Evolutionary conservation across 2,113 vertebrate species (phyloP).

Genomic region (Cephalopholis sonnerati): DNA sequence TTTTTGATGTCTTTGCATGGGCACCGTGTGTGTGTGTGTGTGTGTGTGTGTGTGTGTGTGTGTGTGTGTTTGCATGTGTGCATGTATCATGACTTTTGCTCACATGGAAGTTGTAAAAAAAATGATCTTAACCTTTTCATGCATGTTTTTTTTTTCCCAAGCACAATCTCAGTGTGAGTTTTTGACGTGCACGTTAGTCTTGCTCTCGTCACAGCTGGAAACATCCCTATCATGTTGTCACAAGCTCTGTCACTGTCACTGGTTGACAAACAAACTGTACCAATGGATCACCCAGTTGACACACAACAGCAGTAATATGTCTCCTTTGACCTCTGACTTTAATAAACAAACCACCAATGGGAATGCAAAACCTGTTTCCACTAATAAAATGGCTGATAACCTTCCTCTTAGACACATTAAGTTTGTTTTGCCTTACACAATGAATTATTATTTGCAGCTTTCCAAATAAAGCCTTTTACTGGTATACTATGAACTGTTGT

Average conservation of each 20-base stretch:
- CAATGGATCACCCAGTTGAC: background rate
- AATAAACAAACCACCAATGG: background rate
- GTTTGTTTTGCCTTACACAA: background rate
- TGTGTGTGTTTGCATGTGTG: too few species aligned
- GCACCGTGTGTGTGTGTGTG: background rate
- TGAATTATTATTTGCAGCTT: background rate
- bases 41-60: background rate
- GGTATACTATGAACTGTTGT: background rate
- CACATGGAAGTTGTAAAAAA: background rate
- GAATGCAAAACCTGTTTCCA: background rate
- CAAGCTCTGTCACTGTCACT: conserved; percentile 11
- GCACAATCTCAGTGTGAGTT: background rate
- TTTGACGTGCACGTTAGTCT: conserved; percentile 19
- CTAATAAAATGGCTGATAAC: background rate
- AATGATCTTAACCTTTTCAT: conserved; percentile 36
- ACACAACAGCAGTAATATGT: background rate
- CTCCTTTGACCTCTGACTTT: conserved; percentile 31
- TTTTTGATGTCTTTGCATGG: conserved; percentile 28
- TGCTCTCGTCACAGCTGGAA: conserved; percentile 49
- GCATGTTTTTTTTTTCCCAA: conserved; percentile 3
- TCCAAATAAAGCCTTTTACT: background rate
- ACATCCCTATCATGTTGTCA: conserved; percentile 3
- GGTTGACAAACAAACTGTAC: conserved; percentile 1
- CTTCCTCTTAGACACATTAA: background rate
- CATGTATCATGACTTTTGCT: background rate